Base-by-base conservation (phyloP, 1,140 invertebrate genomes). In the Trichonephila clavipes region DNA sequence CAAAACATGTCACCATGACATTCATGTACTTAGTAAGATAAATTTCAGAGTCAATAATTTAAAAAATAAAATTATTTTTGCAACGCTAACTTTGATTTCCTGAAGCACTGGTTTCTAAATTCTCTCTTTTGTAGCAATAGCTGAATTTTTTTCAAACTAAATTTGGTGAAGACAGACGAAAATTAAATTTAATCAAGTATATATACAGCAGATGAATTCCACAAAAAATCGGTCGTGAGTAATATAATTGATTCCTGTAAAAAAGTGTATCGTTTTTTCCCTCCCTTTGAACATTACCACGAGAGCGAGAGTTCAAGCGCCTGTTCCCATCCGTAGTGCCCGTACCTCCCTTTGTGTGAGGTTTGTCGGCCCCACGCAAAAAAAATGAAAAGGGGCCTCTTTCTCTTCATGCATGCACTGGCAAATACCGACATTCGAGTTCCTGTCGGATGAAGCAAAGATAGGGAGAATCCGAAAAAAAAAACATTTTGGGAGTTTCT, bases 371-470 rank as follows among this genome's bases (percentile, higher is more conserved):
- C 83, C n/a, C 28, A 18, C 82, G 58, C 19, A 40, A 40, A 77
- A 34, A 18, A 77, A 77, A 4, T 4, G 40, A 72, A 77, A 34
- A 72, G 34, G 28, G 18, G 34, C 51, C 51, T 51, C 51, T 51
- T 5, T 85, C 83, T 85, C 83, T n/a, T 21, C 44, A 59, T 59
- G 83, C 83, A 28, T 40, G 86, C 34, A 88, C 86, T n/a, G 34
- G 24, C 86, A 88, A 88, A 88, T 64, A 88, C 40, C 40, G 86
- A 24, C 34, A 83, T 51, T 10, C 82, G 44, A 87, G 61, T 88
- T 88, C 86, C 86, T 66, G 61, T 24, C 86, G 28, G 58, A 64
- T 18, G 18, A 34, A 28, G 24, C 34, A 72, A 72, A 72, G 69
- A 72, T 12, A 12, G 34, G 10, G n/a, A 16, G 28, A 3, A 72